Base-by-base conservation (phyloP, 2,888 invertebrate genomes). In the Caenorhabditis sulstoni region DNA sequence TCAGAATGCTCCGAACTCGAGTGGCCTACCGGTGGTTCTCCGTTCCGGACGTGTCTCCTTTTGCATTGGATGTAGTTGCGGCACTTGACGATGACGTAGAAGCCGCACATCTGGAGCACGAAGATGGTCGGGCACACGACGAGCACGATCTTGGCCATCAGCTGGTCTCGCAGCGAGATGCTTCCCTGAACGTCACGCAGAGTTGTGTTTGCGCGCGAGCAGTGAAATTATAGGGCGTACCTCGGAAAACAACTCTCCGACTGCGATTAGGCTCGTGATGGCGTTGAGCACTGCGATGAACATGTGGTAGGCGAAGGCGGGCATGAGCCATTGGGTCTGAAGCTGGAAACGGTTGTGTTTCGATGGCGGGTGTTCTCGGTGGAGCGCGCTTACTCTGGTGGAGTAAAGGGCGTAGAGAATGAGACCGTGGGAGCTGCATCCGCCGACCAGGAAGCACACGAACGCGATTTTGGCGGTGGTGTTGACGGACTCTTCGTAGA, bases 231-330 rank as follows among this genome's bases (percentile, higher is more conserved):
- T 29, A 29, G 29, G 29, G 29, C 29, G 39, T 37, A 75, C 74
- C 53, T 81, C 81, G 1, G 81, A 81, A 44, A 78, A 71, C 23
- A 81, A 23, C 47, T 81, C 81, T n/a, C 81, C 81, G 16, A 81
- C 53, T 9, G 81, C 78, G 23, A 81, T 78, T 4, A 81, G 62
- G 18, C 45, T 67, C 3, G 81, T 78, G 29, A 81, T 78, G 37
- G 57, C 71, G 44, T 74, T 77, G 11, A 81, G 62, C 22, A 73
- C 65, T n/a, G 71, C 76, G 45, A 81, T 77, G 57, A 81, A 81
- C 12, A 68, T 14, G 45, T 81, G 81, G 49, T 74, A 81, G 12
- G 70, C 41, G 11, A 76, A 65, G 5, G 76, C 61, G n/a, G 81
- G 81, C 53, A 77, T 64, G 44, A 81, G 50, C 71, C 71, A 71